Evolutionary conservation across 2,797 vertebrate genomes (phyloP).

Genomic region (Pogonophryne albipinna): DNA sequence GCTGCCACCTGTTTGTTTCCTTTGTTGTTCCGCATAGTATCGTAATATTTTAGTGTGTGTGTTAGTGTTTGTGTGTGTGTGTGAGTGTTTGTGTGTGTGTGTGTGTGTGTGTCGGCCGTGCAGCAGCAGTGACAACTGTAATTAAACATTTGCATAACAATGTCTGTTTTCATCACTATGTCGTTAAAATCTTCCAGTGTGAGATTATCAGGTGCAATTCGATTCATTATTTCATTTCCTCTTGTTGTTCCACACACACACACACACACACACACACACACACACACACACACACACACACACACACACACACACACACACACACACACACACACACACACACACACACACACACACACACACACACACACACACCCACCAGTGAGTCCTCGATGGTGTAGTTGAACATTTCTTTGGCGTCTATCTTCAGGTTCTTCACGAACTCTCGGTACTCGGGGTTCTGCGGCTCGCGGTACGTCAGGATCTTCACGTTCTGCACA

Average conservation of each 20-base stretch:
- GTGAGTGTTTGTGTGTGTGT: background rate
- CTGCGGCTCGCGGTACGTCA: slow-evolving; percentile 92
- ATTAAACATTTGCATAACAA: slow-evolving; percentile 22
- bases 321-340: slow-evolving; percentile 76
- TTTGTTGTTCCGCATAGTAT: no score
- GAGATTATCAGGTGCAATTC: background rate
- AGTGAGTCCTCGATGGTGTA: slow-evolving; percentile 89
- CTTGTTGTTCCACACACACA: background rate
- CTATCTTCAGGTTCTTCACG: slow-evolving; percentile 83
- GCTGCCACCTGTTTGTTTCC: slow-evolving; percentile 18
- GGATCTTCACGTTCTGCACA: slow-evolving; percentile 92
- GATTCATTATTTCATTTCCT: slow-evolving; percentile 16
- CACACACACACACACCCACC: slow-evolving; percentile 79
- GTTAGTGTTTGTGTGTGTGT: background rate
- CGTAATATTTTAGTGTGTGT: no score
- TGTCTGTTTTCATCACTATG: no score
- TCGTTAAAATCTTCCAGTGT: background rate
- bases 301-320: slow-evolving; percentile 14
- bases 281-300: slow-evolving; percentile 77
- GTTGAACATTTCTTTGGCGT: slow-evolving; percentile 87
- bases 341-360: slow-evolving; percentile 24
- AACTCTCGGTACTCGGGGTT: slow-evolving; percentile 90
- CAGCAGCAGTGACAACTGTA: background rate
- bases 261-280: slow-evolving; percentile 20
- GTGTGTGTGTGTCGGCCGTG: background rate